Base-by-base conservation (phyloP, 1,140 invertebrate species). In the Gryllus bimaculatus region DNA sequence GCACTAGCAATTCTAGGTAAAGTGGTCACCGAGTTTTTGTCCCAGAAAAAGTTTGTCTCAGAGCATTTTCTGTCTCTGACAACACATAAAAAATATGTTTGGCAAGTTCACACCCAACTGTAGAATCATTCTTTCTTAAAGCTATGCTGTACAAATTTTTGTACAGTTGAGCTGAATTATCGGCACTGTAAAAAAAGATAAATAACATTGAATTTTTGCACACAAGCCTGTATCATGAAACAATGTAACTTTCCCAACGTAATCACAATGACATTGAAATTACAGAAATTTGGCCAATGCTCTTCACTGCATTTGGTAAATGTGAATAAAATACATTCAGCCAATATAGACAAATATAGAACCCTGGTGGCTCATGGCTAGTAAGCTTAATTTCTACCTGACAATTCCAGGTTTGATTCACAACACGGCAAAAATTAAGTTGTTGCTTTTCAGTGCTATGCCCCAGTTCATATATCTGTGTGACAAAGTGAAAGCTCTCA, bases 61-160 rank as follows among this genome's bases (percentile, higher is more conserved):
- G 10, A 18, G 54, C 54, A 66, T 10, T 66, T 18, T 66, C 10
- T 66, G 54, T 18, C 18, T 66, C 10, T 13, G 54, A 66, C 10
- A 66, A 18, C 10, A 66, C 18, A 66, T 66, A 13, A 18, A 7
- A 66, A 66, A 66, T 1, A 7, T 66, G 54, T 13, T 18, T 13
- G 10, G 54, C 54, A 13, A 66, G 18, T 18, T 66, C 54, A 66
- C 18, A 10, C 18, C 54, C 54, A 10, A 10, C 10, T 66, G 54
- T 13, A 66, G 10, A 66, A 66, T 66, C 76, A 20, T n/a, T 21
- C 8, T 77, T 20, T n/a, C 76, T 48, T 47, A 77, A 48, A 77
- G 76, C 13, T 48, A 77, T 15, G n/a, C 76, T 49, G 76, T 77
- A 77, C 18, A 77, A 48, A 5, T 18, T 54, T 20, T 77, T 77